Base-by-base conservation (phyloP, 1,140 invertebrate species). In the Drosophila parabipectinata region DNA sequence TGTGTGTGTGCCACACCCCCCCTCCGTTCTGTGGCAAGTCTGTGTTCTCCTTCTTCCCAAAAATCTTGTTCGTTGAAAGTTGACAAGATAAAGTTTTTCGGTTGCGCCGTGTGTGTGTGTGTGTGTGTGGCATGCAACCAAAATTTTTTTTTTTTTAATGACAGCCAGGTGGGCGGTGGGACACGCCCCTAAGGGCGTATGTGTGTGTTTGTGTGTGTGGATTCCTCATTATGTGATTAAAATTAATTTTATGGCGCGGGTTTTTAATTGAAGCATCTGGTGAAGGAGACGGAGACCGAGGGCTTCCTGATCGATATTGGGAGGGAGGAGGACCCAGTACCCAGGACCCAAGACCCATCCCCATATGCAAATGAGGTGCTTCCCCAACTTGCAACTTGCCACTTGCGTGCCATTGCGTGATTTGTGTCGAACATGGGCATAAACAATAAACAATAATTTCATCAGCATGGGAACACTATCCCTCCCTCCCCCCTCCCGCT, bases 191-290 rank as follows among this genome's bases (percentile, higher is more conserved):
- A 9, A 3, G 14, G 5, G 41, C 26, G 15, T 30, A 44, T 69
- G 32, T 37, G 47, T 44, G 21, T 52, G 12, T 45, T 15, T 15
- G 61, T 73, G 77, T 15, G 61, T 73, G 77, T 78, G 56, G 76
- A 87, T 83, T 79, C 73, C 72, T 63, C 88, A 83, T 88, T 88
- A 88, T 88, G 83, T 88, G 83, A 88, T 88, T 88, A 88, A 88
- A 88, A 88, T 88, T 89, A 88, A 88, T 88, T 88, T 88, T 69
- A 88, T 88, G 79, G 68, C 72, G 84, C 83, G 83, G 83, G 21
- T 88, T 88, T 88, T 88, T 88, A 88, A 88, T 88, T 89, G 83
- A 88, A 66, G 83, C 76, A 77, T 57, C 64, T 80, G 77, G 50
- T 60, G 48, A 1, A 15, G 15, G 18, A n/a, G 34, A 2, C 14